Conservation (phyloP, 2,113 vertebrate species). For the Strix uralensis region DNA sequence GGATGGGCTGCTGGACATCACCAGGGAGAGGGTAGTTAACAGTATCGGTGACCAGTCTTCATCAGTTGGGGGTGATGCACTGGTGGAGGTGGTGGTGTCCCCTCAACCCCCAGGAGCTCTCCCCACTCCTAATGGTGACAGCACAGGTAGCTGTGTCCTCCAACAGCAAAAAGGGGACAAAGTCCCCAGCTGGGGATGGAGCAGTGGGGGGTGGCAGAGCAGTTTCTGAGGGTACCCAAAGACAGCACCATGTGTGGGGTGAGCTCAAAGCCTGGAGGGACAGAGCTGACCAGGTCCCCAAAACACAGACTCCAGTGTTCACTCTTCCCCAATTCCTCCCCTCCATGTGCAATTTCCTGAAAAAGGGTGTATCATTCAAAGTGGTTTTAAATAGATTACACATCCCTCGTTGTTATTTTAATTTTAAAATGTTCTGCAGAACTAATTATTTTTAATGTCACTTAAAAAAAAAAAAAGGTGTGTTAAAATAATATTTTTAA, state of each 20-base stretch:
- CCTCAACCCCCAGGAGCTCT: not conserved
- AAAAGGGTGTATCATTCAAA: conserved; percentile 17
- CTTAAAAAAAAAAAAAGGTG: not conserved
- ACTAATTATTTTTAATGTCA: conserved; percentile 48
- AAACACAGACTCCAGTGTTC: not conserved
- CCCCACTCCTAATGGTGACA: not conserved
- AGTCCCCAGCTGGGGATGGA: accelerated
- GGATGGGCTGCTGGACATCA: not conserved
- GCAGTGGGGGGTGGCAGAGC: not conserved
- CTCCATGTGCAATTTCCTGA: conserved; percentile 5
- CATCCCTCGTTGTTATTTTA: not conserved
- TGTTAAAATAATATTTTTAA: conserved; percentile 49
- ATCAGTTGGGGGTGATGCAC: not conserved
- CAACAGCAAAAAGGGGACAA: not conserved
- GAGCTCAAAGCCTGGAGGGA: not conserved
- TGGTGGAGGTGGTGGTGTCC: not conserved
- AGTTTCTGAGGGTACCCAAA: not conserved
- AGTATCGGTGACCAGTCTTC: not conserved
- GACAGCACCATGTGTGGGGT: not conserved
- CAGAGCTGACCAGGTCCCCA: not conserved
- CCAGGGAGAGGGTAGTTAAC: not conserved
- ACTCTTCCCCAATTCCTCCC: not conserved
- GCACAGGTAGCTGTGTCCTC: not conserved
- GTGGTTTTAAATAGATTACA: conserved; percentile 9
- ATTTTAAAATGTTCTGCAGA: conserved; percentile 45